These are phyloP conservation scores for Sabellastarte sp. DNA, from an alignment of 2,888 invertebrate genomes.

Conservation along the genomic window DNA sequence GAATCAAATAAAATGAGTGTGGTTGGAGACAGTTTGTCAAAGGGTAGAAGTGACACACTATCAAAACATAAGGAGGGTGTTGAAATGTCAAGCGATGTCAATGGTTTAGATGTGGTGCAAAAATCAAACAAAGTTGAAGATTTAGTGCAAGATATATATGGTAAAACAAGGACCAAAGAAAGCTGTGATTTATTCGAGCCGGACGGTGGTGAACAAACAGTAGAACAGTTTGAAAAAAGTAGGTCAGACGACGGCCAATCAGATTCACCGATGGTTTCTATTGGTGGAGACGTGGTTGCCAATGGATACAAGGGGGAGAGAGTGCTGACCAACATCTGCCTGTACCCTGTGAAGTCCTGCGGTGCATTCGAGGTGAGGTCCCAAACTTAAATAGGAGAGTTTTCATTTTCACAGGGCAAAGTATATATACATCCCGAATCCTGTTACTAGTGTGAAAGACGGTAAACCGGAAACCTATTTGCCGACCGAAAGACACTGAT, in stretches of 20 bases:
- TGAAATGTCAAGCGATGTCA: neutral
- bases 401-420: no score
- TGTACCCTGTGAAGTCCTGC: slow-evolving; percentile 92
- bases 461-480: no score
- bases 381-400: no score
- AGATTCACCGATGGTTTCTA: neutral
- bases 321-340: slow-evolving; percentile 62
- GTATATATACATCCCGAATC: no score
- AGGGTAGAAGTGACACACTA: neutral
- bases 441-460: no score
- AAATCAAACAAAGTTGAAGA: neutral
- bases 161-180: neutral
- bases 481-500: no score
- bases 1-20: no score
- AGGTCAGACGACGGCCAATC: neutral
- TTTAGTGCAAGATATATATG: no score
- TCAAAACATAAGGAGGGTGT: neutral
- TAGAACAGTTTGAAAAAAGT: no score
- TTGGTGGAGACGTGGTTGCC: neutral
- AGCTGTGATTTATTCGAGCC: neutral
- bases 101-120: neutral
- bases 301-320: neutral
- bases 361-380: slow-evolving; percentile 66
- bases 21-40: neutral
- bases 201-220: neutral